Evolutionary conservation across 2,113 vertebrate genomes (phyloP).

Genomic region (Dendrocopos noguchii): DNA sequence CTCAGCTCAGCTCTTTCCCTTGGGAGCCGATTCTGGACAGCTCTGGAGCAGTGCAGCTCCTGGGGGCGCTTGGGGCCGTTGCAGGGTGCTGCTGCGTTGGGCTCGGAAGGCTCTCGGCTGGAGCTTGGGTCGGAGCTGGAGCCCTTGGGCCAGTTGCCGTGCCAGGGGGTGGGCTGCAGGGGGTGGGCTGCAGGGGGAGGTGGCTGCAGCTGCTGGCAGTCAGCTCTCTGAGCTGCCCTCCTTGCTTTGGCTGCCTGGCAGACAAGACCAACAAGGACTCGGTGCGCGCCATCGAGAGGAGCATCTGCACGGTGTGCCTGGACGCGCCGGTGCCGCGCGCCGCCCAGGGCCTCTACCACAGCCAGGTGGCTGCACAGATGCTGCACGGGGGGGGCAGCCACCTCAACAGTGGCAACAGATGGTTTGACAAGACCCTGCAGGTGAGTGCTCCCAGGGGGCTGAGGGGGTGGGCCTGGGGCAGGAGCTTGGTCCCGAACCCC

Average conservation of each 20-base stretch:
- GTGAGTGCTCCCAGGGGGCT: constrained; percentile 55
- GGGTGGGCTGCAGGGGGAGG: too few relatives aligned
- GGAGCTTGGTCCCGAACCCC: too few relatives aligned
- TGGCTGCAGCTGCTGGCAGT: too few relatives aligned
- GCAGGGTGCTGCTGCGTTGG: too few relatives aligned
- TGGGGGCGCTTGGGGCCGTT: too few relatives aligned
- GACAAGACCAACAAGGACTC: constrained; percentile 97
- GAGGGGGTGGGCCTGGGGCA: too few relatives aligned
- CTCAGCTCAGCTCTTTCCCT: not conserved
- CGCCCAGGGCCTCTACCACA: constrained; percentile 87
- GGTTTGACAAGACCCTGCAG: constrained; percentile 98
- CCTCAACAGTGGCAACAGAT: constrained; percentile 95
- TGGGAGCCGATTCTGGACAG: not conserved
- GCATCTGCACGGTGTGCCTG: constrained; percentile 93
- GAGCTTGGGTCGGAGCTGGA: too few relatives aligned
- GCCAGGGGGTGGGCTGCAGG: too few relatives aligned
- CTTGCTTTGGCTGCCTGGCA: not conserved
- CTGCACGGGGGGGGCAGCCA: constrained; percentile 91
- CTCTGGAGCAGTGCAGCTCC: too few relatives aligned
- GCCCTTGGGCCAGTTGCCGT: too few relatives aligned
- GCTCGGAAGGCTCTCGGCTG: too few relatives aligned
- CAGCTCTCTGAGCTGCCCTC: too few relatives aligned
- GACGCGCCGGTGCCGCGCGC: constrained; percentile 87
- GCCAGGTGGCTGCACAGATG: constrained; percentile 91
- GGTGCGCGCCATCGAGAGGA: constrained; percentile 90